phyloP scores from a whole-genome alignment of 2,888 invertebrate genomes.

The Portevinia maculata region DNA sequence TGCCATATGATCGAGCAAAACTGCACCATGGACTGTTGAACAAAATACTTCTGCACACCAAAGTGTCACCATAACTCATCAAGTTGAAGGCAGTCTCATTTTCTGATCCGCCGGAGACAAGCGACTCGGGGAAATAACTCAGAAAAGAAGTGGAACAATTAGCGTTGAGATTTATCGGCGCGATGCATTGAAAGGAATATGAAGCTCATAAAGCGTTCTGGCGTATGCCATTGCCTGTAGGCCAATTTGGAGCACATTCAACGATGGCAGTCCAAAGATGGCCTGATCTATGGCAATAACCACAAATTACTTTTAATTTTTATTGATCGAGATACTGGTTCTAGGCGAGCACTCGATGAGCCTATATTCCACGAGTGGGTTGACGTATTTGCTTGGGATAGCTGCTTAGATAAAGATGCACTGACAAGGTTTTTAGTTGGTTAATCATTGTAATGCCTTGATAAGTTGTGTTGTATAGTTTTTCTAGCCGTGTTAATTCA shows the following conservation, averaged over 20 bases:
- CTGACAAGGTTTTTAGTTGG: conserved; percentile 59
- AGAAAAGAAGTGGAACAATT: conserved; percentile 68
- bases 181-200: conserved; percentile 48
- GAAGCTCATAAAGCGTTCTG: conserved; percentile 60
- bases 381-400: conserved; percentile 8
- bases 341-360: background rate
- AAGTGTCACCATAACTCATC: conserved; percentile 53
- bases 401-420: conserved; percentile 22
- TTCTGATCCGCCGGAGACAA: conserved; percentile 18
- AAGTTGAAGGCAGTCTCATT: conserved; percentile 19
- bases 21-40: conserved; percentile 47
- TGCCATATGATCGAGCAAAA: conserved; percentile 44
- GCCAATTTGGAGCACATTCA: conserved; percentile 64
- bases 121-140: conserved; percentile 24
- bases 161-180: conserved; percentile 65
- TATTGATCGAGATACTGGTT: conserved; percentile 31
- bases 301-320: conserved; percentile 74
- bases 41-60: conserved; percentile 50
- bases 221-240: conserved; percentile 29
- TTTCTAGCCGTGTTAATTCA: too few species aligned
- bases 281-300: conserved; percentile 65
- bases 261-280: conserved; percentile 39
- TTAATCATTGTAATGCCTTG: conserved; percentile 70
- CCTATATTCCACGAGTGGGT: background rate
- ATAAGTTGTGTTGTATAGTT: conserved; percentile 35